phyloP scores from a whole-genome alignment of 2,113 vertebrate genomes.

The Steatornis caripensis region DNA sequence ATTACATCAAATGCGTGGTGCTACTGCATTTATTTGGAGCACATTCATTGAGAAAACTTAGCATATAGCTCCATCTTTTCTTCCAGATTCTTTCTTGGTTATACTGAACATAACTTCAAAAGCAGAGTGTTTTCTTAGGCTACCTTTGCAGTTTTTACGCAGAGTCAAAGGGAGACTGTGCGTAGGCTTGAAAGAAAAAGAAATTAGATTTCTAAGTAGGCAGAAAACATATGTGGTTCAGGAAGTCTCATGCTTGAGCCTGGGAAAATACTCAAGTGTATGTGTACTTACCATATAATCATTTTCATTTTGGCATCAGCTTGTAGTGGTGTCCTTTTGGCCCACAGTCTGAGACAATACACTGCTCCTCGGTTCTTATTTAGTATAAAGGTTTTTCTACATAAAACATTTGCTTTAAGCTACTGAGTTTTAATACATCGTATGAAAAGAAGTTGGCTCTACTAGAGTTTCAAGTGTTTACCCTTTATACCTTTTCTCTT shows the following conservation, averaged over 20 bases:
- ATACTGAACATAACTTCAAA: neutral
- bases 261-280: neutral
- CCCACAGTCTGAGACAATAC: neutral
- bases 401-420: neutral
- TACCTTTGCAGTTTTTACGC: neutral
- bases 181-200: neutral
- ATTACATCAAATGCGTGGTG: neutral
- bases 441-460: neutral
- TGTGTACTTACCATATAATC: neutral
- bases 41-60: neutral
- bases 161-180: neutral
- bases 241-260: neutral
- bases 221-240: neutral
- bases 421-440: accelerated
- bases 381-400: neutral
- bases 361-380: neutral
- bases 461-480: neutral
- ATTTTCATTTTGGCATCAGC: neutral
- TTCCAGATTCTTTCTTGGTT: neutral
- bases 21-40: neutral
- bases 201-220: neutral
- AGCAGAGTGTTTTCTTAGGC: neutral
- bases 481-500: neutral
- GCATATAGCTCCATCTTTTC: neutral
- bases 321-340: neutral